Evolutionary conservation across 2,113 vertebrate species (phyloP).

Genomic region (Piprites chloris): DNA sequence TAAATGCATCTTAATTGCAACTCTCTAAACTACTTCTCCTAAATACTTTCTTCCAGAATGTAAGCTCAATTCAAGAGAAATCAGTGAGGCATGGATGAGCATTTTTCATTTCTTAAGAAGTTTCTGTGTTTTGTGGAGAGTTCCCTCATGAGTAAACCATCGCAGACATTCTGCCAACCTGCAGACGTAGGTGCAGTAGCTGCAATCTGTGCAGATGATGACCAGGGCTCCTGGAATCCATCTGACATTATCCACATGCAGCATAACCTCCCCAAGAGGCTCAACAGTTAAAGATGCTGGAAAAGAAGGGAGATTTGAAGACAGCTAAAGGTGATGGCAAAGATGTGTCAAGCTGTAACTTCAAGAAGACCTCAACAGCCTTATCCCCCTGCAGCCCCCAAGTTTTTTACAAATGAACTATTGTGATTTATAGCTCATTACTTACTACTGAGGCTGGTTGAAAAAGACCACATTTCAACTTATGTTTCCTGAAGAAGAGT

Average conservation of each 20-base stretch:
- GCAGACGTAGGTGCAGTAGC: neutral
- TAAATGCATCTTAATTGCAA: neutral
- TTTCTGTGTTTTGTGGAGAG: neutral
- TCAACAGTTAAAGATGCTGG: neutral
- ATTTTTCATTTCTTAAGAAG: neutral
- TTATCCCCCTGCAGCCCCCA: neutral
- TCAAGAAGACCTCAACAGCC: neutral
- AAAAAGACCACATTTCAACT: neutral
- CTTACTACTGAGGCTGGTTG: neutral
- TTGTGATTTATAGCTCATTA: neutral
- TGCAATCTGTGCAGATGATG: neutral
- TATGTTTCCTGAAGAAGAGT: neutral
- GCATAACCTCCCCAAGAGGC: fast-evolving
- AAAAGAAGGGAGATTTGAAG: neutral
- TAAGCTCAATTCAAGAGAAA: neutral
- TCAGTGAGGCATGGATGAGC: neutral
- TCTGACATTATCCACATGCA: fast-evolving
- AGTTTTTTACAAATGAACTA: neutral
- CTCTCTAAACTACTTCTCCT: neutral
- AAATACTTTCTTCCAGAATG: neutral
- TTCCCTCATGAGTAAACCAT: neutral
- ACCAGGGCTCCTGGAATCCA: neutral
- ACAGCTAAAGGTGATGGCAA: neutral
- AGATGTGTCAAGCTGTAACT: neutral
- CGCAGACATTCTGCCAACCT: neutral